Base-by-base conservation (phyloP, 2,113 vertebrate species). In the Desmodus rotundus region DNA sequence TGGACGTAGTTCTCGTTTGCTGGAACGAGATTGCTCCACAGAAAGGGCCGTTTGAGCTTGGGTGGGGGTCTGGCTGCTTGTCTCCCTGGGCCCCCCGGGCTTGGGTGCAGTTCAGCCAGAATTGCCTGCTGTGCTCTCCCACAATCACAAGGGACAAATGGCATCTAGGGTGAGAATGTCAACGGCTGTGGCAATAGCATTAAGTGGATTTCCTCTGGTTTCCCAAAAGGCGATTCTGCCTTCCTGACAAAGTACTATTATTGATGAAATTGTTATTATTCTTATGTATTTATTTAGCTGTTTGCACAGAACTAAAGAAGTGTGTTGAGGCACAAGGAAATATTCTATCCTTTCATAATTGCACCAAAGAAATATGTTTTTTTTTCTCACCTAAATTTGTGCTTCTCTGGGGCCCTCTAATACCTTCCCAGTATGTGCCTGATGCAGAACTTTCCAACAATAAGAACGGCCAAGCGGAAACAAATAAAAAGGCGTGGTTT, bases 71-170 rank as follows among this genome's bases (percentile, higher is more conserved):
- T 97, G 94, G 85, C 80, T 89, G 73, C 63, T 83, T 50, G 90
- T 70, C 92, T 89, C 93, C 9, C 92, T 80, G 93, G 91, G 50
- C 85, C 97, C 72, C 85, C 8, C 80, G 52, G 90, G 43, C 47
- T 20, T 19, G 17, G 36, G 45, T 43, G 77, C 67, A 8, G 31
- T 2, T 33, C 19, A 58, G 24, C 61, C 41, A 4, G 19, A 43
- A 13, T 87, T 86, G 87, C 61, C 65, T 43, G 47, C 86, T 19
- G 7, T 2, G 24, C 17, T 77, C 36, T 76, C 28, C 78, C 45
- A 16, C 22, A 67, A 15, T 36, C 67, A 4, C 5, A 47, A 80
- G 78, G 54, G 65, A 67, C 36, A 38, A 74, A 41, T 0, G 17
- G 22, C 61, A 36, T 5, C 52, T 3, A 1, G 16, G 24, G 65